phyloP scores from a whole-genome alignment of 2,888 invertebrate genomes.

The Hirudinaria manillensis region DNA sequence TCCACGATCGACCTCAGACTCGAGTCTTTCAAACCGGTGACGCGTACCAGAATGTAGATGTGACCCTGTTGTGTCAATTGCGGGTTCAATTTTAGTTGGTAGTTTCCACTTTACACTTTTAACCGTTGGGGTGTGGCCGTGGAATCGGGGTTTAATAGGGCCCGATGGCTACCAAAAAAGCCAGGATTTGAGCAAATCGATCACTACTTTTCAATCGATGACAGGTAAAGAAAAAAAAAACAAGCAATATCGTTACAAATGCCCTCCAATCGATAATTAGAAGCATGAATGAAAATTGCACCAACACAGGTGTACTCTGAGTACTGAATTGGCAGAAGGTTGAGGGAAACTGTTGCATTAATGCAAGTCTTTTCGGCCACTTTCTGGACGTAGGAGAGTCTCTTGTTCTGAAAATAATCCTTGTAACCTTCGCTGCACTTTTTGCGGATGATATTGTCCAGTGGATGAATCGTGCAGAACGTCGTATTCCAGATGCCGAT shows the following conservation, averaged over 20 bases:
- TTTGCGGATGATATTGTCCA: slow-evolving; percentile 18
- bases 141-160: too few species aligned
- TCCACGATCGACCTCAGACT: neutral
- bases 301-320: slow-evolving; percentile 5
- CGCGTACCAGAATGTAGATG: neutral
- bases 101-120: too few species aligned
- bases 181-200: too few species aligned
- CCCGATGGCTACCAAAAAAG: too few species aligned
- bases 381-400: neutral
- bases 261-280: neutral
- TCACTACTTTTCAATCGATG: too few species aligned
- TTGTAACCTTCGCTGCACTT: slow-evolving; percentile 29
- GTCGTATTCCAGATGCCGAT: slow-evolving; percentile 5
- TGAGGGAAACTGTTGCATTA: neutral
- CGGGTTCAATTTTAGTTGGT: too few species aligned
- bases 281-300: neutral
- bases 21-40: neutral
- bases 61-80: neutral
- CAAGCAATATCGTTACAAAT: neutral
- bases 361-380: neutral
- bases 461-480: slow-evolving; percentile 7
- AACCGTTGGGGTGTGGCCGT: too few species aligned
- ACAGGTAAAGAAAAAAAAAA: neutral
- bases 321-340: neutral
- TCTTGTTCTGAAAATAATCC: slow-evolving; percentile 12